These are phyloP conservation scores for Litocranius walleri DNA, from an alignment of 2,113 vertebrate species.

Conservation along the genomic window DNA sequence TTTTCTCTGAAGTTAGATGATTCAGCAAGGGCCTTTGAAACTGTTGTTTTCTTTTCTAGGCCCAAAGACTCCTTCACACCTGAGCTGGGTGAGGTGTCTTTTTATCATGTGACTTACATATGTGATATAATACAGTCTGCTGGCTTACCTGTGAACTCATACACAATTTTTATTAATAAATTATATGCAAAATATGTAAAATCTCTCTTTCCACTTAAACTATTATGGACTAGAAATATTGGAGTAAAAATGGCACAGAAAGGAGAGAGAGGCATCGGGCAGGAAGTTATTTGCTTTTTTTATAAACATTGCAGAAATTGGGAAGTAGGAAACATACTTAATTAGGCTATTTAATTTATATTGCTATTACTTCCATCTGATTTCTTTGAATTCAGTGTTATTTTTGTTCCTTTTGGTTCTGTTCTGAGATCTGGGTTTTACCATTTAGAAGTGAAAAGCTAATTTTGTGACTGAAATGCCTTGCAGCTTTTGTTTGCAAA, in stretches of 20 bases:
- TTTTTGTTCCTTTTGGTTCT: slow-evolving; percentile 18
- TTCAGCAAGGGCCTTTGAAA: no score
- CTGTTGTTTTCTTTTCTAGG: no score
- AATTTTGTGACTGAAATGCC: slow-evolving; percentile 9
- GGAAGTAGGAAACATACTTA: not conserved
- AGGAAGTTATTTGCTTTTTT: not conserved
- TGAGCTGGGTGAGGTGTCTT: not conserved
- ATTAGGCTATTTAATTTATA: slow-evolving; percentile 3
- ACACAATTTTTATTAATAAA: not conserved
- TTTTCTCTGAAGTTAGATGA: no score
- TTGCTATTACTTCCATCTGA: not conserved
- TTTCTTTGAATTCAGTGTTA: slow-evolving; percentile 31
- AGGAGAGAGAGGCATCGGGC: not conserved
- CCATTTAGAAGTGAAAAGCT: slow-evolving; percentile 12
- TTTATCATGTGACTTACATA: not conserved
- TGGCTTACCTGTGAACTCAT: not conserved
- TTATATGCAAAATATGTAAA: not conserved
- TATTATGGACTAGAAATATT: not conserved
- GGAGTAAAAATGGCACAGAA: not conserved
- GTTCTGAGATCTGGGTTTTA: slow-evolving; percentile 17
- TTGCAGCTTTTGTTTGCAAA: not conserved
- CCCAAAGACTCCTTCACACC: no score
- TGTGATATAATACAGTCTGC: not conserved
- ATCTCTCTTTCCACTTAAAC: not conserved
- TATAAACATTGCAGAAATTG: not conserved